Evolutionary conservation across 1,140 invertebrate species (phyloP).

Genomic region (Bombyx mori): DNA sequence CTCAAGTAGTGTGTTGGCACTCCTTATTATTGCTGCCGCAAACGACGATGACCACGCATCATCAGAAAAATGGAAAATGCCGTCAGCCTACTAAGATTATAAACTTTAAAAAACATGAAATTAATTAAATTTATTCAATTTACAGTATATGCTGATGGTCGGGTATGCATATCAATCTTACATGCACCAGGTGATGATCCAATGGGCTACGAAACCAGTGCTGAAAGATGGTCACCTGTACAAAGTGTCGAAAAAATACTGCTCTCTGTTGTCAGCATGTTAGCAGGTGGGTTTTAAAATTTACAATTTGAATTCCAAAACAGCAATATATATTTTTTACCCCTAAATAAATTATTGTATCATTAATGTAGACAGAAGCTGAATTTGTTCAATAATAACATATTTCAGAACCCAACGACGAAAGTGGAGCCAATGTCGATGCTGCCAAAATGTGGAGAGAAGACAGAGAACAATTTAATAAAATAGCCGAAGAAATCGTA

Average conservation of each 20-base stretch:
- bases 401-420: constrained; percentile 95
- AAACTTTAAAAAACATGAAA: too few relatives aligned
- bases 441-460: constrained; percentile 99
- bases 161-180: constrained; percentile 99
- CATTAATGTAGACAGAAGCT: neutral
- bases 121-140: constrained; percentile 4
- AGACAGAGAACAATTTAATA: constrained; percentile 93
- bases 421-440: constrained; percentile 99
- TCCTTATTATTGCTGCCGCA: too few relatives aligned
- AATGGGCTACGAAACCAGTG: constrained; percentile 98
- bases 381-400: neutral
- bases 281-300: constrained; percentile 77
- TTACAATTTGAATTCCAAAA: too few relatives aligned
- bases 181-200: constrained; percentile 99
- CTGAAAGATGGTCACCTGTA: constrained; percentile 95
- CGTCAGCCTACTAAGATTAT: too few relatives aligned
- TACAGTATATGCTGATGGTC: constrained; percentile 90
- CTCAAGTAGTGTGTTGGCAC: too few relatives aligned
- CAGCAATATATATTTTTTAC: constrained; percentile 34
- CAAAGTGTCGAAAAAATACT: constrained; percentile 99
- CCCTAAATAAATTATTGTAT: neutral
- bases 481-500: constrained; percentile 92
- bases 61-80: too few relatives aligned
- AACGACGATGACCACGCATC: too few relatives aligned
- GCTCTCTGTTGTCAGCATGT: constrained; percentile 97